Evolutionary conservation across 2,888 invertebrate species (phyloP).

Genomic region (Erynnis tages): DNA sequence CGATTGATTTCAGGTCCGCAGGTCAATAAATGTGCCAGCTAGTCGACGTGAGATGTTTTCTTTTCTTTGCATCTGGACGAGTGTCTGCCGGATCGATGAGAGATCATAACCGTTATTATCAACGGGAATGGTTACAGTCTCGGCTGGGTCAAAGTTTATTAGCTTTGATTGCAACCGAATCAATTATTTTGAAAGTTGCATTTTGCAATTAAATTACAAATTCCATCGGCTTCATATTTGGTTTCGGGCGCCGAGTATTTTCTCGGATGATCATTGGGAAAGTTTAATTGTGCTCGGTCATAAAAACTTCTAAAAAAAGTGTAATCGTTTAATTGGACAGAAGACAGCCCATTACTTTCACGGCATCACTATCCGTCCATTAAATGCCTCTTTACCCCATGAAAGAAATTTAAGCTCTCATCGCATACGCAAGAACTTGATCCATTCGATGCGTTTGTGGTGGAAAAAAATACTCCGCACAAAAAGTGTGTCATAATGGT

Average conservation of each 20-base stretch:
- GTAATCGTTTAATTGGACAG: not conserved
- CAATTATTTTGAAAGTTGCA: not conserved
- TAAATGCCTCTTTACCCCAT: conserved; percentile 7
- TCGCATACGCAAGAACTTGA: conserved; percentile 13
- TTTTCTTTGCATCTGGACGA: conserved; percentile 1
- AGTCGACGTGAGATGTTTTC: conserved; percentile 21
- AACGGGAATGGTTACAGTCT: not conserved
- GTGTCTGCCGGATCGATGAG: not conserved
- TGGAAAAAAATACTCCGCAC: not conserved
- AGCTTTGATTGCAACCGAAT: not conserved
- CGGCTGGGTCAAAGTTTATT: conserved; percentile 3
- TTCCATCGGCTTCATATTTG: too few relatives aligned
- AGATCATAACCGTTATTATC: conserved; percentile 11
- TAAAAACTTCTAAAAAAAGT: not conserved
- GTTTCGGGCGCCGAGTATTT: too few relatives aligned
- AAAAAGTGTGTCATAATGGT: conserved; percentile 4
- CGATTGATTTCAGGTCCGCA: conserved; percentile 35
- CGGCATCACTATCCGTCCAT: conserved; percentile 2
- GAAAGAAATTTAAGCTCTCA: conserved; percentile 8
- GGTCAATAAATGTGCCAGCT: conserved; percentile 30
- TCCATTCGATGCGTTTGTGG: conserved; percentile 8
- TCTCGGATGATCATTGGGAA: not conserved
- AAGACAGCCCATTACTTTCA: conserved; percentile 15
- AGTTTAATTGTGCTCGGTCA: not conserved
- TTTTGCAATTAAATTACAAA: too few relatives aligned